phyloP scores from a whole-genome alignment of 2,888 invertebrate species.

The Arctia plantaginis region DNA sequence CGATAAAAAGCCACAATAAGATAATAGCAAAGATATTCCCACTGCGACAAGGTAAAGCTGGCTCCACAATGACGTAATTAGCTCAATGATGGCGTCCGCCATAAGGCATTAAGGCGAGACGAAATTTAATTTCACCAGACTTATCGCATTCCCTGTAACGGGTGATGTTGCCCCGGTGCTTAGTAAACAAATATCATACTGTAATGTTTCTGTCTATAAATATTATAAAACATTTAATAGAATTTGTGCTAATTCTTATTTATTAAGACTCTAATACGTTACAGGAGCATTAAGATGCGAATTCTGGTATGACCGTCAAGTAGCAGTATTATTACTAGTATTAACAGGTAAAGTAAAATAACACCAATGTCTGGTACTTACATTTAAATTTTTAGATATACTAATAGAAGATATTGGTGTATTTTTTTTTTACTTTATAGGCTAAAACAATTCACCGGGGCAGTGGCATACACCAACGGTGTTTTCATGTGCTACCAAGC shows the following conservation, averaged over 20 bases:
- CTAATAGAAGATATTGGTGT: too few relatives aligned
- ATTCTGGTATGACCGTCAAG: too few relatives aligned
- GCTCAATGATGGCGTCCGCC: slow-evolving; percentile 31
- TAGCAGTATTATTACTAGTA: too few relatives aligned
- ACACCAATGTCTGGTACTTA: not conserved
- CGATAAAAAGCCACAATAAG: not conserved
- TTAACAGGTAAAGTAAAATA: not conserved
- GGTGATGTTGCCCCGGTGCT: slow-evolving; percentile 18
- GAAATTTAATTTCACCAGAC: slow-evolving; percentile 39
- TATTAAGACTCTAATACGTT: not conserved
- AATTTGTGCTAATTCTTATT: not conserved
- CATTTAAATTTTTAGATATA: not conserved
- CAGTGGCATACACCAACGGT: too few relatives aligned
- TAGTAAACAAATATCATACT: slow-evolving; percentile 12
- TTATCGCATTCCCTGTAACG: slow-evolving; percentile 27
- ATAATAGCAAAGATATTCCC: slow-evolving; percentile 3
- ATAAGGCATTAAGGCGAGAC: slow-evolving; percentile 32
- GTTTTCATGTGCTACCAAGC: too few relatives aligned
- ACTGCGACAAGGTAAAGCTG: slow-evolving; percentile 5
- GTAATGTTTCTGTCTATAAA: slow-evolving; percentile 1
- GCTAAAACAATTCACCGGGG: too few relatives aligned
- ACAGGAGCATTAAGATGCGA: too few relatives aligned
- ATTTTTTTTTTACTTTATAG: too few relatives aligned
- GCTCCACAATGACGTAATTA: slow-evolving; percentile 31
- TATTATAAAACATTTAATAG: not conserved